Evolutionary conservation across 2,797 vertebrate species (phyloP).

Genomic region (Nothura maculosa): DNA sequence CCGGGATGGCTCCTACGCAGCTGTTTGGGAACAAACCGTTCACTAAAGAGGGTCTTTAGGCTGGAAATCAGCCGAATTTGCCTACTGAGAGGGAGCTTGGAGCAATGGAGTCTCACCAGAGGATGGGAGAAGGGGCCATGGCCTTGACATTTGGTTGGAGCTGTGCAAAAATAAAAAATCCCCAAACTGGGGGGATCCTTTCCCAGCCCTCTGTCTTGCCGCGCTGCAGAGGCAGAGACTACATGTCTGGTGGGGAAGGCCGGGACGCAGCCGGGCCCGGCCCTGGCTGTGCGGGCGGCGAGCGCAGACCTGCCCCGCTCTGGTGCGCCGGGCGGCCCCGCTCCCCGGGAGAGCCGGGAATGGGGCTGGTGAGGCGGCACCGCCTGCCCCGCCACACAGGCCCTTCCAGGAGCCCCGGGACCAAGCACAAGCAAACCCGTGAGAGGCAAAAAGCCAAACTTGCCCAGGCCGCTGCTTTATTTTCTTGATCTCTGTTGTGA

Average conservation of each 20-base stretch:
- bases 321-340: not conserved
- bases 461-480: not conserved
- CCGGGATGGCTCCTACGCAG: not conserved
- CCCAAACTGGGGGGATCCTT: not conserved
- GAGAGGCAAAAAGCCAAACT: not conserved
- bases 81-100: not conserved
- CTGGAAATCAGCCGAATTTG: not conserved
- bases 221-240: not conserved
- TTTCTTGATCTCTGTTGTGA: slow-evolving; percentile 8
- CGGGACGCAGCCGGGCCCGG: not conserved
- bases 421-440: slow-evolving; percentile 37
- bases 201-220: not conserved
- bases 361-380: not conserved
- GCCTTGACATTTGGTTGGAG: not conserved
- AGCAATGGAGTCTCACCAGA: not conserved
- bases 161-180: not conserved
- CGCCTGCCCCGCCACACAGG: not conserved
- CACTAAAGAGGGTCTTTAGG: not conserved
- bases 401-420: not conserved
- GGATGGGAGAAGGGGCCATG: not conserved
- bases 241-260: too few species aligned
- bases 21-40: slow-evolving; percentile 12
- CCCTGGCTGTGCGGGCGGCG: not conserved
- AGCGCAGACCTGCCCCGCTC: not conserved
- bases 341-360: too few species aligned